Conservation (phyloP, 2,888 invertebrate genomes). For the Pollenia labialis region DNA sequence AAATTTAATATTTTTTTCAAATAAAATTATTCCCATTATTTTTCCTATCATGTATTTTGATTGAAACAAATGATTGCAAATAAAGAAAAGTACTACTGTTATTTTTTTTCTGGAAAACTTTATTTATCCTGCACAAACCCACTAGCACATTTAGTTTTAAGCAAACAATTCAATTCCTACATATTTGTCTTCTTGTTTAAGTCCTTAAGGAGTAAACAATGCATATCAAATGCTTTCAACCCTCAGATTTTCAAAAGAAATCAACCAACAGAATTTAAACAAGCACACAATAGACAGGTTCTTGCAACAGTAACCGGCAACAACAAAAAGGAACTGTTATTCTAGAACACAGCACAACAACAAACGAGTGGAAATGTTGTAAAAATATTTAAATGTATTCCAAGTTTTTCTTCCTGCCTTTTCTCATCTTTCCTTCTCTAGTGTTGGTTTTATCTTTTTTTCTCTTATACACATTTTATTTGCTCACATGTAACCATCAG, state of each 20-base stretch:
- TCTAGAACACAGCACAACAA: not conserved
- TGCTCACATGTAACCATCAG: constrained; percentile 38
- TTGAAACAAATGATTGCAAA: constrained; percentile 66
- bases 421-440: not conserved
- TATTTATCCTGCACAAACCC: not conserved
- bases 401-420: not conserved
- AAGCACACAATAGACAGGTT: not conserved
- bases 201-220: constrained; percentile 63
- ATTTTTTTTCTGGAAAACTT: not conserved
- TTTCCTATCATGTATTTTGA: constrained; percentile 43
- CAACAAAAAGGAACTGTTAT: not conserved
- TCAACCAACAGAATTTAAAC: constrained; percentile 51
- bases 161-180: constrained; percentile 36
- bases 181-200: constrained; percentile 58
- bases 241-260: constrained; percentile 47
- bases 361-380: not conserved
- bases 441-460: not conserved
- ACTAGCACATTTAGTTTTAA: not conserved
- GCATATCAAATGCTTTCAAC: constrained; percentile 56
- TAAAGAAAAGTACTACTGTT: constrained; percentile 26
- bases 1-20: constrained; percentile 27
- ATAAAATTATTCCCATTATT: constrained; percentile 18
- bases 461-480: constrained; percentile 27
- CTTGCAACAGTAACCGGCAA: constrained; percentile 18
- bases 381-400: constrained; percentile 41